Evolutionary conservation across 2,888 invertebrate genomes (phyloP).

Genomic region (Hyposoter dolosus): DNA sequence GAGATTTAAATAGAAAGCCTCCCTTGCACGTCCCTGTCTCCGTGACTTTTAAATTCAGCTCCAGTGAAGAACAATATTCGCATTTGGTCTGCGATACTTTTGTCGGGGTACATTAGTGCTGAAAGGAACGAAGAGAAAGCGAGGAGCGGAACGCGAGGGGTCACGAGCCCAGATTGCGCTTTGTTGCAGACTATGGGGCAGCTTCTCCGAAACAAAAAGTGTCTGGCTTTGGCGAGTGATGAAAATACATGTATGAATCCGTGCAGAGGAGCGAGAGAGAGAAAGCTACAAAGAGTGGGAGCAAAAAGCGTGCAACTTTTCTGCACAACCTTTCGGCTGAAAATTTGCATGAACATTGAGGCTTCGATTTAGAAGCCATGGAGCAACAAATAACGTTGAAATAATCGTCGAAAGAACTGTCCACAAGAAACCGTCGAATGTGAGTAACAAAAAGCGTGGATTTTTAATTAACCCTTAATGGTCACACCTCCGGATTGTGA

Average conservation of each 20-base stretch:
- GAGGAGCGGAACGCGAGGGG: constrained; percentile 7
- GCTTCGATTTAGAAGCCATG: constrained; percentile 26
- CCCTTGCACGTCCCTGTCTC: background rate
- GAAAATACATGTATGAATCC: constrained; percentile 13
- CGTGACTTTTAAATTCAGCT: constrained; percentile 4
- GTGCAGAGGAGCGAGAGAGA: background rate
- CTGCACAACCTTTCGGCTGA: constrained; percentile 33
- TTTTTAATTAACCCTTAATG: no score
- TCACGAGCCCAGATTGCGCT: constrained; percentile 18
- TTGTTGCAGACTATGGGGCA: constrained; percentile 24
- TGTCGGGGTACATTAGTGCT: constrained; percentile 7
- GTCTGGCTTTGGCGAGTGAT: constrained; percentile 31
- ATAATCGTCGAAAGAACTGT: constrained; percentile 7
- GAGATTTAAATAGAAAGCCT: background rate
- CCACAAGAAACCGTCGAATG: background rate
- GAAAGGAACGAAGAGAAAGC: constrained; percentile 1
- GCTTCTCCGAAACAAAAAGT: constrained; percentile 25
- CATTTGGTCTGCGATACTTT: constrained; percentile 15
- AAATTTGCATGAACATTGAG: constrained; percentile 54
- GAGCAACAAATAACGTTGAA: constrained; percentile 1
- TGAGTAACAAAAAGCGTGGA: background rate
- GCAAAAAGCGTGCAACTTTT: constrained; percentile 37
- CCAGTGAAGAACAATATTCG: constrained; percentile 43
- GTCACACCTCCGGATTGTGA: no score
- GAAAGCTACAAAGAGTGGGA: background rate